Conservation (phyloP, 1,140 invertebrate species). For the Euura lappo region DNA sequence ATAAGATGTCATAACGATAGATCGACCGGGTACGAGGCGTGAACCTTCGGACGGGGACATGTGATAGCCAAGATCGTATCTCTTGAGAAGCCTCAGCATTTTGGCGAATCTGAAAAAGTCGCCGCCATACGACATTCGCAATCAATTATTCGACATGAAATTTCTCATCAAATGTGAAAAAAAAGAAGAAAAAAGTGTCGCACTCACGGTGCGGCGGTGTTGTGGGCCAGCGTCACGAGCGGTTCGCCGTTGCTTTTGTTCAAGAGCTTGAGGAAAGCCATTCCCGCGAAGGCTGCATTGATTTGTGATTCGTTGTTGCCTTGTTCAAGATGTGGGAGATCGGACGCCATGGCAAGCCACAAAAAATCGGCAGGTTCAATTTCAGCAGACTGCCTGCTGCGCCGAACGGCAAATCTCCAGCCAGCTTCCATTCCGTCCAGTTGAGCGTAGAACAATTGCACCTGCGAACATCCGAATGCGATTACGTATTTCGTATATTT, state of each 20-base stretch:
- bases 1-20: slow-evolving; percentile 79
- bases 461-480: slow-evolving; percentile 50
- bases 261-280: slow-evolving; percentile 47
- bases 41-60: slow-evolving; percentile 55
- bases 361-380: slow-evolving; percentile 71
- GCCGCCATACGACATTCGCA: too few species aligned
- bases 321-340: slow-evolving; percentile 75
- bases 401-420: slow-evolving; percentile 70
- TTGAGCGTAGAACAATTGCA: slow-evolving; percentile 74
- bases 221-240: slow-evolving; percentile 65
- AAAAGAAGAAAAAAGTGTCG: too few species aligned
- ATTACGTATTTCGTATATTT: not conserved
- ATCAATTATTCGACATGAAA: too few species aligned
- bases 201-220: slow-evolving; percentile 70
- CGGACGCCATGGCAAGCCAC: slow-evolving; percentile 78
- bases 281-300: slow-evolving; percentile 32
- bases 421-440: slow-evolving; percentile 72
- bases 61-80: slow-evolving; percentile 85
- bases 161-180: too few species aligned
- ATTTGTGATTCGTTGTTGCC: slow-evolving; percentile 39
- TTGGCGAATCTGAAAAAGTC: slow-evolving; percentile 69
- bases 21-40: slow-evolving; percentile 67
- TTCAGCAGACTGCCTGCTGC: slow-evolving; percentile 67
- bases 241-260: slow-evolving; percentile 32
- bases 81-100: slow-evolving; percentile 90